Evolutionary conservation across 1,140 invertebrate genomes (phyloP).

Genomic region (Drosophila baimaii): DNA sequence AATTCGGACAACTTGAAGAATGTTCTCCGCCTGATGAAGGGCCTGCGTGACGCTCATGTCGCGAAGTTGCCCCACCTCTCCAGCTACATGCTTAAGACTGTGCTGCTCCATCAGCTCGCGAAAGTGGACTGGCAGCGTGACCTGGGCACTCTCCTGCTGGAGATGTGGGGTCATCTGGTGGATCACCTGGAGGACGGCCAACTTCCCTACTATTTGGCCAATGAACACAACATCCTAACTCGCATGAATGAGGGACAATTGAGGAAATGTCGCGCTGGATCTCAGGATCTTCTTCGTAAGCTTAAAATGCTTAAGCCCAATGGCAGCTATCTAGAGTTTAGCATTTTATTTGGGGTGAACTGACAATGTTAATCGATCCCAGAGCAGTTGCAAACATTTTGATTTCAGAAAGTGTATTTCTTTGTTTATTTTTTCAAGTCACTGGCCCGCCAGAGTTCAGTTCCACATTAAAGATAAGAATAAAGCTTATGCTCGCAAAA

Average conservation of each 20-base stretch:
- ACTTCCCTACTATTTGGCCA: slow-evolving; percentile 37
- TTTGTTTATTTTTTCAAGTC: not conserved
- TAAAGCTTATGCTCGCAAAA: slow-evolving; percentile 4
- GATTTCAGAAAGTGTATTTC: not conserved
- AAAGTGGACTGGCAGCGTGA: slow-evolving; percentile 25
- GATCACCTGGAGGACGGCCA: not conserved
- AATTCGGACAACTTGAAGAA: slow-evolving; percentile 38
- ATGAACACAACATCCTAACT: slow-evolving; percentile 26
- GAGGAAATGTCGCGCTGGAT: slow-evolving; percentile 1
- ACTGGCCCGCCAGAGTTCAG: not conserved
- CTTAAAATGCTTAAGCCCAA: not conserved
- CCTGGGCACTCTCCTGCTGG: slow-evolving; percentile 8
- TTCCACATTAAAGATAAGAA: not conserved
- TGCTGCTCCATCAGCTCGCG: slow-evolving; percentile 29
- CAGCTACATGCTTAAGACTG: slow-evolving; percentile 55
- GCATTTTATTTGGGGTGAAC: not conserved
- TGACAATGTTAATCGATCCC: not conserved
- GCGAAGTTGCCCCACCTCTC: slow-evolving; percentile 16
- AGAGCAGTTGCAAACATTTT: not conserved
- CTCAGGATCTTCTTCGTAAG: not conserved
- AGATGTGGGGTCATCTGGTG: slow-evolving; percentile 41
- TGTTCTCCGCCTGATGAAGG: slow-evolving; percentile 52
- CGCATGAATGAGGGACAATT: slow-evolving; percentile 9
- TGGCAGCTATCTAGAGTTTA: not conserved
- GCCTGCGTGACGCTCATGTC: slow-evolving; percentile 29